Conservation (phyloP, 2,888 invertebrate species). For the Mechanitis mazaeus region DNA sequence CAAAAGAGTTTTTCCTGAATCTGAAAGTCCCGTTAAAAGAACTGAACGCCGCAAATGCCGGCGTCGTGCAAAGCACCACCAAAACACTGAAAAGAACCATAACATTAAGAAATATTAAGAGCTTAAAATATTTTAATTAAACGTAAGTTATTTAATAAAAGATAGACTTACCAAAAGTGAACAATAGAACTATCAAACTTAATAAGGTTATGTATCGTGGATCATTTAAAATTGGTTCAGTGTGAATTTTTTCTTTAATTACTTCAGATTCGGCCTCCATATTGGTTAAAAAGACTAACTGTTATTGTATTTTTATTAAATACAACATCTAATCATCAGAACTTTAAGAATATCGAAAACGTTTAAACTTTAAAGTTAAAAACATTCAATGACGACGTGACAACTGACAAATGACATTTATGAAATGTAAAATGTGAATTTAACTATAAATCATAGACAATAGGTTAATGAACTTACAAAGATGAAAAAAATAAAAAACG, state of each 20-base stretch:
- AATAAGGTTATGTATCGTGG: conserved; percentile 70
- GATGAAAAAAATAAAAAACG: too few relatives aligned
- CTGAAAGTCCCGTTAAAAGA: conserved; percentile 89
- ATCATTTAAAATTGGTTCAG: conserved; percentile 65
- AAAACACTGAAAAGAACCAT: conserved; percentile 71
- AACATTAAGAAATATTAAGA: conserved; percentile 8
- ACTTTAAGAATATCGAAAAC: too few relatives aligned
- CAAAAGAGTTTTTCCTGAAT: conserved; percentile 93
- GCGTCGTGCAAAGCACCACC: conserved; percentile 78
- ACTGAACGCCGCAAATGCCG: conserved; percentile 79
- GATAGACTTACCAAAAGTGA: conserved; percentile 58
- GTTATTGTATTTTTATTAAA: neutral
- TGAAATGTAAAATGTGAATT: neutral
- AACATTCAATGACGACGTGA: conserved; percentile 3
- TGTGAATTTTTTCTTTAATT: conserved; percentile 65
- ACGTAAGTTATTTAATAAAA: neutral
- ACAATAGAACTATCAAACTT: conserved; percentile 58
- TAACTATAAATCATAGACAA: too few relatives aligned
- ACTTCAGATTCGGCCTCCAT: conserved; percentile 70
- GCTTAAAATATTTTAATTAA: neutral
- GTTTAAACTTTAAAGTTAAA: neutral
- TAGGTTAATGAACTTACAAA: too few relatives aligned
- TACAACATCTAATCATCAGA: neutral
- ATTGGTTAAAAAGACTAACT: conserved; percentile 6
- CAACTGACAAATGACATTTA: neutral